phyloP scores from a whole-genome alignment of 2,888 invertebrate genomes.

The Congeria kusceri region DNA sequence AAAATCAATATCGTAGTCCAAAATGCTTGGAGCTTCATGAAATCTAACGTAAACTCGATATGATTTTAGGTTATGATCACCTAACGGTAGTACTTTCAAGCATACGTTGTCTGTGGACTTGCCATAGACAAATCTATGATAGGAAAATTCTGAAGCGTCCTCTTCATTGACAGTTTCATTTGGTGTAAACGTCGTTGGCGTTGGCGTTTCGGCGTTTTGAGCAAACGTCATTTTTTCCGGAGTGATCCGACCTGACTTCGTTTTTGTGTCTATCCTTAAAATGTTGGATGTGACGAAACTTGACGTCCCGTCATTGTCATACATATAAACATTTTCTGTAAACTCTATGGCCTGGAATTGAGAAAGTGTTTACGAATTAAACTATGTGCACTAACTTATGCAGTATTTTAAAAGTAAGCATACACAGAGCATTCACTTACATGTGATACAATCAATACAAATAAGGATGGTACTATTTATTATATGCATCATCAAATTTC shows the following conservation, averaged over 20 bases:
- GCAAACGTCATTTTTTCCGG: slow-evolving; percentile 41
- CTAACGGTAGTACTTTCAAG: slow-evolving; percentile 32
- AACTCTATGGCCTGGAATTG: slow-evolving; percentile 50
- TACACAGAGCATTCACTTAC: too few species aligned
- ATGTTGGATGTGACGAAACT: slow-evolving; percentile 53
- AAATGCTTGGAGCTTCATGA: slow-evolving; percentile 26
- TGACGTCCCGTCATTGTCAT: slow-evolving; percentile 53
- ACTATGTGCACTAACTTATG: too few species aligned
- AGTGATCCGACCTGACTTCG: slow-evolving; percentile 21
- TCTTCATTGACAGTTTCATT: slow-evolving; percentile 39
- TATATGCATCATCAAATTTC: too few species aligned
- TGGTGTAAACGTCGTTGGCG: slow-evolving; percentile 28
- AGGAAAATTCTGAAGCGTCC: slow-evolving; percentile 66
- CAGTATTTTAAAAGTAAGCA: too few species aligned
- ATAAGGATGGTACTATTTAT: too few species aligned
- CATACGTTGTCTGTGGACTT: slow-evolving; percentile 57
- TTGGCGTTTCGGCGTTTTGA: slow-evolving; percentile 43
- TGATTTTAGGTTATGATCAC: background rate
- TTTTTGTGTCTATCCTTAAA: slow-evolving; percentile 50
- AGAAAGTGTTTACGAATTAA: too few species aligned
- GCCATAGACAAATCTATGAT: slow-evolving; percentile 65
- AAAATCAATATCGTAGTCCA: slow-evolving; percentile 36
- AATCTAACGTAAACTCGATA: slow-evolving; percentile 42
- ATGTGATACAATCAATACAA: too few species aligned
- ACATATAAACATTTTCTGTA: slow-evolving; percentile 57